These are phyloP conservation scores for Drosophila testacea DNA, from an alignment of 2,888 invertebrate genomes.

Conservation along the genomic window DNA sequence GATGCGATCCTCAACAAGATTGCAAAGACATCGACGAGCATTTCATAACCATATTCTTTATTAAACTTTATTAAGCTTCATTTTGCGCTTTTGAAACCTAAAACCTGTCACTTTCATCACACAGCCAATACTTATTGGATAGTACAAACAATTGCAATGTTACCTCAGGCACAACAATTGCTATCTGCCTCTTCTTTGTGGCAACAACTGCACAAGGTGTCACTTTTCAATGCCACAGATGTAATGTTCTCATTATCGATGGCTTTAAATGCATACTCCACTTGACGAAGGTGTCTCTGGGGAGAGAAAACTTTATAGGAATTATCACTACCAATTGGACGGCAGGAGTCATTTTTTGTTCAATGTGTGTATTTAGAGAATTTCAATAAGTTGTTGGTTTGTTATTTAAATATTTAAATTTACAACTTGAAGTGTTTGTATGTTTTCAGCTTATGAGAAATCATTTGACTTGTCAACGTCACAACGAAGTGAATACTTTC, in stretches of 20 bases:
- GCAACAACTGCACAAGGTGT: conserved; percentile 96
- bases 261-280: conserved; percentile 99
- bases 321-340: too few relatives aligned
- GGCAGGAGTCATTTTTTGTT: too few relatives aligned
- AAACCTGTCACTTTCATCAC: conserved; percentile 98
- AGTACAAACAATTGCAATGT: conserved; percentile 97
- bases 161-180: conserved; percentile 96
- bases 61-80: too few relatives aligned
- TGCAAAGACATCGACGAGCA: too few relatives aligned
- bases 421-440: background rate
- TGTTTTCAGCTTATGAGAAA: conserved; percentile 38
- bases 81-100: conserved; percentile 80
- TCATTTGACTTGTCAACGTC: conserved; percentile 72
- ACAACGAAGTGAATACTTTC: conserved; percentile 39
- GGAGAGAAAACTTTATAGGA: conserved; percentile 97
- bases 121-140: conserved; percentile 94
- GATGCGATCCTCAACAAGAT: too few relatives aligned
- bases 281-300: conserved; percentile 99
- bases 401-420: background rate
- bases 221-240: conserved; percentile 97
- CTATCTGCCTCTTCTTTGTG: conserved; percentile 99
- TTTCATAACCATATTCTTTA: too few relatives aligned
- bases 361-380: too few relatives aligned
- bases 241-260: conserved; percentile 99
- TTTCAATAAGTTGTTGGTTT: too few relatives aligned